Evolutionary conservation across 2,797 vertebrate genomes (phyloP), one percentile per base, ranked within the genome.

Genomic region (Trachurus trachurus): DNA sequence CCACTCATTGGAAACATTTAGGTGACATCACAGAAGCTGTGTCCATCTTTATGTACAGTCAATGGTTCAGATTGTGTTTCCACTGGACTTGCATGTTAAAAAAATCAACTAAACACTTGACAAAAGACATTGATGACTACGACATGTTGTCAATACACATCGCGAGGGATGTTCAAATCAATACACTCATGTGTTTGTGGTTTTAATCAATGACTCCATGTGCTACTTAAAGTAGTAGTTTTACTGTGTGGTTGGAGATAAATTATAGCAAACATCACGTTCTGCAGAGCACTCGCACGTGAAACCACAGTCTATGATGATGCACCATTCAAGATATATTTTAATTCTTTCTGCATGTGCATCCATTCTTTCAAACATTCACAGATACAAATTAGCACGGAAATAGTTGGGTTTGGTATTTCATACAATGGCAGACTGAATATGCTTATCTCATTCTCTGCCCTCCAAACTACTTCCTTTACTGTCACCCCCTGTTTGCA

Each of bases 341-440:
- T 31, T 4, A 50, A 12, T 60, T 29, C 53, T 53, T 13, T 7
- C 19, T 47, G 44, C 31, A 47, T 66, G 15, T 60, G 61, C 47
- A 62, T 52, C 16, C 44, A 45, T 29, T 16, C n/a, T 44, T 40
- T 26, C 26, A 26, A 1, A 64, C 47, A 63, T 54, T 75, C 61
- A 68, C 42, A 59, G 17, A 50, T 17, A 13, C 29, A 60, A 53
- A 84, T 80, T 39, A 37, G 6, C 50, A 15, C 59, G 77, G 69
- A 67, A 85, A 91, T 75, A 78, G 66, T 47, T 26, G 26, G 67
- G 61, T 84, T 74, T 65, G 71, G 37, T 69, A 19, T 83, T 58
- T 76, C 47, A 13, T 58, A 92, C 87, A 94, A 93, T 86, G 70
- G 82, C 74, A 58, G 72, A 59, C 76, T 93, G 89, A 93, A 93